Percentiles rank a stretch among this genome's conserved stretches.
Conservation (phyloP, 2,888 invertebrate genomes). For the Epinotia demarniana region DNA sequence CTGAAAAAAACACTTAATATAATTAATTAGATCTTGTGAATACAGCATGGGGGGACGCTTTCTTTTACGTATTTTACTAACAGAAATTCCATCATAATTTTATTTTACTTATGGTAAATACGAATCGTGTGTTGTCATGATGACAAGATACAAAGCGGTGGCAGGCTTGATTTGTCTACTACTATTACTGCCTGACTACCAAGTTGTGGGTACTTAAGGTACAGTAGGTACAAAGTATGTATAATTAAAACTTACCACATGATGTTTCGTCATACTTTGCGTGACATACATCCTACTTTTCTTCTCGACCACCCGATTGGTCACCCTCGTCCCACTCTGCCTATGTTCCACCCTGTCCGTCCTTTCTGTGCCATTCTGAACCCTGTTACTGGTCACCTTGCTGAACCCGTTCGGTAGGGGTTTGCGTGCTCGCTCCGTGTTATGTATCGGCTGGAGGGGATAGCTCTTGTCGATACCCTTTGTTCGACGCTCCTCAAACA, state of each 20-base stretch:
- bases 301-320: conserved; percentile 20
- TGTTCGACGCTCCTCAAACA: conserved; percentile 92
- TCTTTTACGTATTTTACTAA: too few relatives aligned
- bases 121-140: too few relatives aligned
- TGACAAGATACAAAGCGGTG: too few relatives aligned
- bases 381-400: conserved; percentile 61
- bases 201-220: too few relatives aligned
- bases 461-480: conserved; percentile 93
- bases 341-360: conserved; percentile 50
- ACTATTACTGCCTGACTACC: too few relatives aligned
- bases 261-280: conserved; percentile 65
- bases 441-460: conserved; percentile 90
- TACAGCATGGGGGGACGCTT: too few relatives aligned
- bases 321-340: conserved; percentile 52
- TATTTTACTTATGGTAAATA: too few relatives aligned
- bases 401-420: conserved; percentile 70
- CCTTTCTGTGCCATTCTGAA: conserved; percentile 22
- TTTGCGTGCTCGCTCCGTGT: conserved; percentile 71
- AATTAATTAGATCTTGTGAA: too few relatives aligned
- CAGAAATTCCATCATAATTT: too few relatives aligned
- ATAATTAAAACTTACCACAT: conserved; percentile 56
- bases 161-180: too few relatives aligned
- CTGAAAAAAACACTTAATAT: conserved; percentile 52
- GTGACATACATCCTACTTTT: conserved; percentile 59
- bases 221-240: neutral